Evolutionary conservation across 2,797 vertebrate species (phyloP).

Genomic region (Threskiornis aethiopicus): DNA sequence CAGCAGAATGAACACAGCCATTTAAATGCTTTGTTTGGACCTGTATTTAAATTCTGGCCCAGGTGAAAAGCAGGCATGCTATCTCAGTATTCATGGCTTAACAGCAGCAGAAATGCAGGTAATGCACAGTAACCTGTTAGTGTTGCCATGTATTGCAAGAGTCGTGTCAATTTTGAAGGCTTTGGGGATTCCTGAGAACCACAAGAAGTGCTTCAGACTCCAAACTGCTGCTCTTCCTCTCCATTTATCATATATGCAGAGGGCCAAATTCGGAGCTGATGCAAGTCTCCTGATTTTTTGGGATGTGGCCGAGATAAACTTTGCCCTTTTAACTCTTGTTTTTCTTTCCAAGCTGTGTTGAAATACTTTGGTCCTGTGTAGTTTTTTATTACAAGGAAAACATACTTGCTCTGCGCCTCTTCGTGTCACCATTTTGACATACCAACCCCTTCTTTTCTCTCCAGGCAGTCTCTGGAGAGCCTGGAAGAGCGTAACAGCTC

Average conservation of each 20-base stretch:
- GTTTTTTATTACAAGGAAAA: constrained; percentile 5
- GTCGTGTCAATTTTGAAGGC: not conserved
- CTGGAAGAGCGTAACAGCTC: constrained; percentile 51
- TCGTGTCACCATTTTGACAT: not conserved
- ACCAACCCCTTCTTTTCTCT: not conserved
- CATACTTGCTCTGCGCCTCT: not conserved
- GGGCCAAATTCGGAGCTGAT: not conserved
- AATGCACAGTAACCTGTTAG: not conserved
- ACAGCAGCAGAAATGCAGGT: not conserved
- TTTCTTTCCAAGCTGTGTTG: constrained; percentile 1
- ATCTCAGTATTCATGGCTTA: not conserved
- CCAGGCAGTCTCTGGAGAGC: not conserved
- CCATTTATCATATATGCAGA: not conserved
- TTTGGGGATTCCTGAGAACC: not conserved
- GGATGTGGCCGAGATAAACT: not conserved
- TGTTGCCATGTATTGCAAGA: not conserved
- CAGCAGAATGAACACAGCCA: not conserved
- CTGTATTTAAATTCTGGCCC: not conserved
- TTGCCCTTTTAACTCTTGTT: not conserved
- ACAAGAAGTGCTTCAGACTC: not conserved
- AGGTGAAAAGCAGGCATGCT: not conserved
- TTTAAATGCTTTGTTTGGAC: not conserved
- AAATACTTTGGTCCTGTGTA: not conserved
- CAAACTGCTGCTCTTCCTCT: not conserved
- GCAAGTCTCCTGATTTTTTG: not conserved